Conservation (phyloP, 2,888 invertebrate species). For the Zeuzera pyrina region DNA sequence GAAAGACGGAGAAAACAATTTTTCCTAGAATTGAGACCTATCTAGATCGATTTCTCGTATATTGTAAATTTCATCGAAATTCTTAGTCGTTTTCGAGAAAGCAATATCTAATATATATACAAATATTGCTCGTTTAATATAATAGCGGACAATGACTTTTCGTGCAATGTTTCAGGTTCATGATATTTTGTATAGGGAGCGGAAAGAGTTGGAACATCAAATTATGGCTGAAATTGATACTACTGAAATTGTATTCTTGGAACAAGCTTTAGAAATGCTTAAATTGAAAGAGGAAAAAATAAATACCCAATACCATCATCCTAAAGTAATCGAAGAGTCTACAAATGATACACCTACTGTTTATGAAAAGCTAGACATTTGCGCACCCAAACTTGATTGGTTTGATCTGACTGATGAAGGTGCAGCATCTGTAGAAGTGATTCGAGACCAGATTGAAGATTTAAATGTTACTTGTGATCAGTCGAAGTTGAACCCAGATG, state of each 20-base stretch:
- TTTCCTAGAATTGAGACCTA: no score
- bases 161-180: slow-evolving; percentile 75
- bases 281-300: slow-evolving; percentile 60
- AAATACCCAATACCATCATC: slow-evolving; percentile 26
- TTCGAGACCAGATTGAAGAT: slow-evolving; percentile 35
- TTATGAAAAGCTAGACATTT: slow-evolving; percentile 41
- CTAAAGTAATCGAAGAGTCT: slow-evolving; percentile 22
- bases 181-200: slow-evolving; percentile 83
- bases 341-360: slow-evolving; percentile 24
- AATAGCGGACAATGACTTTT: no score
- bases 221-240: slow-evolving; percentile 79
- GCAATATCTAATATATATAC: no score
- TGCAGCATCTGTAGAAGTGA: slow-evolving; percentile 38
- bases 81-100: no score
- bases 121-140: no score
- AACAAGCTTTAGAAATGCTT: slow-evolving; percentile 84
- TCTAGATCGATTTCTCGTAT: no score
- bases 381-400: slow-evolving; percentile 52
- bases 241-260: slow-evolving; percentile 89
- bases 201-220: slow-evolving; percentile 75
- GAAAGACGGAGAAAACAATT: no score
- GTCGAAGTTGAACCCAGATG: slow-evolving; percentile 49
- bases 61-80: no score
- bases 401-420: slow-evolving; percentile 55
- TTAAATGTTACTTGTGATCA: slow-evolving; percentile 27